These are phyloP conservation scores for Chroicocephalus ridibundus DNA, from an alignment of 2,113 vertebrate genomes.

Conservation along the genomic window DNA sequence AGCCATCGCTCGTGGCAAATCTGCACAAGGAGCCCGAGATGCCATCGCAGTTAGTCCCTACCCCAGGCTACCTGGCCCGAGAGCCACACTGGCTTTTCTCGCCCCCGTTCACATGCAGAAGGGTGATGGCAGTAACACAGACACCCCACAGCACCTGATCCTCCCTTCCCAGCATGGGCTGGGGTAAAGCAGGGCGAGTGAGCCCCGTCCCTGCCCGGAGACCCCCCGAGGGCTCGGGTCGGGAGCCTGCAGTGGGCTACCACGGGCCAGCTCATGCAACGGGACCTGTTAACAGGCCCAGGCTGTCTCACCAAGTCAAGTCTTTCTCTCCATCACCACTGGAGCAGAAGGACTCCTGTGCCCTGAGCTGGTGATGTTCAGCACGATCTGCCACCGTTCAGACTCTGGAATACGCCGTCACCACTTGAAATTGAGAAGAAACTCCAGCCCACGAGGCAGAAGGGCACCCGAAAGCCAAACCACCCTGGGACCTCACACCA, in stretches of 20 bases:
- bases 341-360: not conserved
- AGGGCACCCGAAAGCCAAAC: not conserved
- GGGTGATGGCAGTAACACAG: not conserved
- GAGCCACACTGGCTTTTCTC: not conserved
- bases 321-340: not conserved
- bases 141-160: not conserved
- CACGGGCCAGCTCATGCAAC: not conserved
- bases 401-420: not conserved
- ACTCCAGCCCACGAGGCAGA: not conserved
- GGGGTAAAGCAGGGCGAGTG: not conserved
- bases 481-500: rapidly evolving
- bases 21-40: rapidly evolving
- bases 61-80: not conserved
- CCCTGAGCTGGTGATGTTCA: not conserved
- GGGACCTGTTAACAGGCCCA: rapidly evolving
- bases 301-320: not conserved
- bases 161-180: not conserved
- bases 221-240: rapidly evolving
- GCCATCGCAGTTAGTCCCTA: not conserved
- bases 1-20: rapidly evolving
- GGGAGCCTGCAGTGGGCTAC: not conserved
- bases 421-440: not conserved
- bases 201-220: not conserved
- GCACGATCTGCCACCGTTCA: too few species aligned
- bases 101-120: rapidly evolving